phyloP scores from a whole-genome alignment of 2,113 vertebrate genomes.

The Salvelinus fontinalis region DNA sequence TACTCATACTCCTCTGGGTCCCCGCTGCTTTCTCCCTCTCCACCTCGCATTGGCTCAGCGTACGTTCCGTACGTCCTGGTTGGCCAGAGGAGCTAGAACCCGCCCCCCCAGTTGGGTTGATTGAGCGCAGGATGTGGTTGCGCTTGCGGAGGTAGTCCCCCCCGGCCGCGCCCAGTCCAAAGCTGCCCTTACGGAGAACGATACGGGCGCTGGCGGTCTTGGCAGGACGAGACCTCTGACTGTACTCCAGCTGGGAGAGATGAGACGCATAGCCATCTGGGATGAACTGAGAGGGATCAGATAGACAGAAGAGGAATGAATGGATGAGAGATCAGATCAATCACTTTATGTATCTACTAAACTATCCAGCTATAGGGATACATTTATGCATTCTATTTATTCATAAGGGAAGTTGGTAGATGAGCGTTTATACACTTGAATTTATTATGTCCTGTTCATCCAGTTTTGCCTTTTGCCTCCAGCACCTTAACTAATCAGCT shows the following conservation, averaged over 20 bases:
- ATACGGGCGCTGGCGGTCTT: conserved; percentile 89
- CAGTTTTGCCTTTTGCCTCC: no score
- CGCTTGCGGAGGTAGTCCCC: conserved; percentile 93
- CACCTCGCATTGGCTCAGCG: conserved; percentile 86
- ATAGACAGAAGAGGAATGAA: background rate
- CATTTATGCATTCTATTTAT: no score
- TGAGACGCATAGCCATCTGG: conserved; percentile 92
- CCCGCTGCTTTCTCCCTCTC: conserved; percentile 72
- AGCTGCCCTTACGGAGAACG: conserved; percentile 95
- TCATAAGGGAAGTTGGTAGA: background rate
- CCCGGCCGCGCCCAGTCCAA: conserved; percentile 86
- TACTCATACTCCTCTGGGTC: conserved; percentile 91
- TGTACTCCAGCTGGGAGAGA: conserved; percentile 94
- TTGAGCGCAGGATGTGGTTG: conserved; percentile 93
- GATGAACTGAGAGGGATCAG: conserved; percentile 82
- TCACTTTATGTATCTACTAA: background rate
- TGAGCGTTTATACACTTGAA: background rate
- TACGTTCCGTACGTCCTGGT: conserved; percentile 82
- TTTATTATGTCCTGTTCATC: no score
- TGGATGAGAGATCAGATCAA: background rate
- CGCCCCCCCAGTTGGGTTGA: conserved; percentile 80
- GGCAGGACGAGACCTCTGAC: conserved; percentile 86
- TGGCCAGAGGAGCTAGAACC: conserved; percentile 15
- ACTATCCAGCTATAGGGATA: background rate
- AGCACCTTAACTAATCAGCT: no score